These are phyloP conservation scores for Buphagus erythrorhynchus DNA, from an alignment of 2,797 vertebrate species.

Conservation along the genomic window DNA sequence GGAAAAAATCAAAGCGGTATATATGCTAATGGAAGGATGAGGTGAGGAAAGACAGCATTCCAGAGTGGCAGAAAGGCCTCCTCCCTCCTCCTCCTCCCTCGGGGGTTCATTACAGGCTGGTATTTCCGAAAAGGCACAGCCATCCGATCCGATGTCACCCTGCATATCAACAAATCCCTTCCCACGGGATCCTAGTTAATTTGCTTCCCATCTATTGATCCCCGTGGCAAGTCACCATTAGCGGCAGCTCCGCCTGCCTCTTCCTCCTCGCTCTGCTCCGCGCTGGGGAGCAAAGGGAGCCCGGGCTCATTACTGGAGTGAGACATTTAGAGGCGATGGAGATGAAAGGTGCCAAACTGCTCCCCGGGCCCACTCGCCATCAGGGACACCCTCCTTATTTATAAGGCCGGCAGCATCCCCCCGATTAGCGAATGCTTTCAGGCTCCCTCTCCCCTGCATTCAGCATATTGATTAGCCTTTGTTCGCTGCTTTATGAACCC, in stretches of 20 bases:
- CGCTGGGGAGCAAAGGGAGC: neutral
- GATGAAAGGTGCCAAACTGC: slow-evolving; percentile 28
- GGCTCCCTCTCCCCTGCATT: slow-evolving; percentile 20
- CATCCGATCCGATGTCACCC: slow-evolving; percentile 2
- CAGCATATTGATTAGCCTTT: slow-evolving; percentile 68
- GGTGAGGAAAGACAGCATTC: slow-evolving; percentile 9
- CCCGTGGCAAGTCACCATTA: slow-evolving; percentile 58
- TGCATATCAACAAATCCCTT: slow-evolving; percentile 44
- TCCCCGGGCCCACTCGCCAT: neutral
- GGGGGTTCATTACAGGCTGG: slow-evolving; percentile 50
- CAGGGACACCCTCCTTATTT: neutral
- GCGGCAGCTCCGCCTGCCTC: slow-evolving; percentile 9
- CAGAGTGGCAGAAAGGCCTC: neutral
- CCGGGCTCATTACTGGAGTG: slow-evolving; percentile 21
- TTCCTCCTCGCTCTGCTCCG: neutral
- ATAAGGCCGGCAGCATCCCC: neutral
- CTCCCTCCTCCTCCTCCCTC: slow-evolving; percentile 21
- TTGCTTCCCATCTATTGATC: slow-evolving; percentile 68
- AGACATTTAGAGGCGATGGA: neutral
- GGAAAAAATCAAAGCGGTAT: neutral
- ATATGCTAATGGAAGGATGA: neutral
- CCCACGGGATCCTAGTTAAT: slow-evolving; percentile 57
- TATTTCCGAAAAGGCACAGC: slow-evolving; percentile 11
- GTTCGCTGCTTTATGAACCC: slow-evolving; percentile 57
- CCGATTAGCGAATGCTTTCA: slow-evolving; percentile 48